phyloP scores from a whole-genome alignment of 2,113 vertebrate species.

The Phycodurus eques region DNA sequence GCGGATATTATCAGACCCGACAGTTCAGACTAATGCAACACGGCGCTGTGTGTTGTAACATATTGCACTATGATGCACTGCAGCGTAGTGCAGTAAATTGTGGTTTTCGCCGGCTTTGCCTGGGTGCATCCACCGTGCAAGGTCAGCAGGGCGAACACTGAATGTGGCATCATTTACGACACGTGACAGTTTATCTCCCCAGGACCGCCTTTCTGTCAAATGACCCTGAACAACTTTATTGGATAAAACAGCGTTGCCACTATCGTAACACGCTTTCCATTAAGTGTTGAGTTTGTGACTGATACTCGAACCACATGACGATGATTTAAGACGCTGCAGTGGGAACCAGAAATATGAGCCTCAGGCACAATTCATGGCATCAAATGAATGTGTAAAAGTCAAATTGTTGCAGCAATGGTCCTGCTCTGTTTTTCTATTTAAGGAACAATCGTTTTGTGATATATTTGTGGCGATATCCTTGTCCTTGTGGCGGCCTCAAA shows the following conservation, averaged over 20 bases:
- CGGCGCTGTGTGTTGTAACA: slow-evolving; percentile 15
- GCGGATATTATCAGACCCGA: slow-evolving; percentile 11
- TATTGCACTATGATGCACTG: slow-evolving; percentile 18
- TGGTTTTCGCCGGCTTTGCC: slow-evolving; percentile 26
- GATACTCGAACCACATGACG: slow-evolving; percentile 2
- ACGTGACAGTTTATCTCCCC: slow-evolving; percentile 47
- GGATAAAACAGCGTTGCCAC: slow-evolving; percentile 26
- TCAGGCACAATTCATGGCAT: background rate
- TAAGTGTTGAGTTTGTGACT: slow-evolving; percentile 10
- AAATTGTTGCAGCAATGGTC: background rate
- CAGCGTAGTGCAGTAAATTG: slow-evolving; percentile 11
- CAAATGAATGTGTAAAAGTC: background rate
- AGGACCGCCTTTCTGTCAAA: slow-evolving; percentile 35
- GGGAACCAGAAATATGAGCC: background rate
- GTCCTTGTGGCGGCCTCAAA: slow-evolving; percentile 40
- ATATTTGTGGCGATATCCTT: slow-evolving; percentile 16
- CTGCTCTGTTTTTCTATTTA: slow-evolving; percentile 4
- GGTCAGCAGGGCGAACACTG: slow-evolving; percentile 45
- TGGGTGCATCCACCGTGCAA: slow-evolving; percentile 49
- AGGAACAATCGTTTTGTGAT: slow-evolving; percentile 21
- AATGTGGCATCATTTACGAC: slow-evolving; percentile 46
- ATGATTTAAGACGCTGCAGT: slow-evolving; percentile 2
- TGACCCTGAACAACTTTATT: slow-evolving; percentile 47
- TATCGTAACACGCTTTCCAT: slow-evolving; percentile 8
- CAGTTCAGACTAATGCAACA: slow-evolving; percentile 10